Evolutionary conservation across 2,113 vertebrate species (phyloP), one percentile per base, ranked within the genome.

Genomic region (Talpa occidentalis): DNA sequence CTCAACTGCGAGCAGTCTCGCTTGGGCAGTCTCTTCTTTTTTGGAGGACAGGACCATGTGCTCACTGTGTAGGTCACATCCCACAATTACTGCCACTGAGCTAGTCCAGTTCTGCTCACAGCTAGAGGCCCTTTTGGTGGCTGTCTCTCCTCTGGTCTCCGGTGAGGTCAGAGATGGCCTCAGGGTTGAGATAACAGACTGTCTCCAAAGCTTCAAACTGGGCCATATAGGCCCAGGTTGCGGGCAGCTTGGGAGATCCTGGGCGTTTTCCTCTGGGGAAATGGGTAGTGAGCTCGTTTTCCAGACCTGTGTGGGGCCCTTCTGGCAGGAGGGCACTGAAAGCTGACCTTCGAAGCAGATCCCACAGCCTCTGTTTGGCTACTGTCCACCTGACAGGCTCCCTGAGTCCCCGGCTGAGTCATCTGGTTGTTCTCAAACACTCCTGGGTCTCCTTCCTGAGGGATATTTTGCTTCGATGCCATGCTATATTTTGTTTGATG

Each of bases 171-270:
- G 2, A 0, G 9, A 0, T 28, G 49, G 60, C 37, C 66, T 72
- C 52, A 28, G 30, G 16, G n/a, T 12, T 35, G 62, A 77, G 42
- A 44, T 30, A 9, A 5, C 0, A 9, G 59, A 35, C 22, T 69
- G 56, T 10, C 42, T 24, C 32, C 66, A n/a, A 16, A 84, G 26
- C 49, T 37, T 97, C 90, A 97, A 60, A 52, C 54, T 47, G 96
- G 92, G 15, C 97, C 95, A 7, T 97, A 97, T 37, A 97, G 90
- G 15, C 97, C 97, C 62, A 97, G 92, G 24, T 96, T 95, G 47
- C 95, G 88, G 62, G 97, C 97, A 7, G 95, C 90, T 59, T 97
- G 96, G 66, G 97, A 97, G 87, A 97, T 96, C 72, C 95, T 87
- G 66, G 97, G 97, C 3, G 56, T 42, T 88, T 97, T 97, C 78